These are phyloP conservation scores for Alouatta palliata DNA, from an alignment of 2,113 vertebrate genomes.

Conservation along the genomic window DNA sequence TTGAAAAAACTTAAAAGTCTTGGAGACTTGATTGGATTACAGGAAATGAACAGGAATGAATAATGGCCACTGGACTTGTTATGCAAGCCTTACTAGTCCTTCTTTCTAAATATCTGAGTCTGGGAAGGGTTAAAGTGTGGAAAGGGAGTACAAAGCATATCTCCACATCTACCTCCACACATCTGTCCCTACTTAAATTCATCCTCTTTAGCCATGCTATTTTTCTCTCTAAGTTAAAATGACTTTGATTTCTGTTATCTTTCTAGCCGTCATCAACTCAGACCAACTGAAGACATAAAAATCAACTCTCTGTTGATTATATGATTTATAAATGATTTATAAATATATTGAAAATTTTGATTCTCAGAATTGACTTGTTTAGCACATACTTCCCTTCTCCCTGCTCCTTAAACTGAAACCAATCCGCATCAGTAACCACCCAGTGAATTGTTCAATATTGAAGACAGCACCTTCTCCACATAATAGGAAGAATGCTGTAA, in stretches of 20 bases:
- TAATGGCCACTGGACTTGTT: not conserved
- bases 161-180: not conserved
- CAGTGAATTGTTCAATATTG: not conserved
- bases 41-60: not conserved
- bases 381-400: not conserved
- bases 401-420: not conserved
- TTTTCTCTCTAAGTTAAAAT: constrained; percentile 50
- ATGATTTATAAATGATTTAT: not conserved
- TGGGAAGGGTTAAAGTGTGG: not conserved
- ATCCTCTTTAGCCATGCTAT: not conserved
- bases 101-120: not conserved
- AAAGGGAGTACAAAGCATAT: not conserved
- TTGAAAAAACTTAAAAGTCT: not conserved
- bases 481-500: not conserved
- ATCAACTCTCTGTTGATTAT: not conserved
- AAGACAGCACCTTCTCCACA: not conserved
- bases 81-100: not conserved
- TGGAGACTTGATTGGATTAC: not conserved
- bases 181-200: not conserved
- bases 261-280: not conserved
- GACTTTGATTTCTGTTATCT: not conserved
- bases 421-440: not conserved
- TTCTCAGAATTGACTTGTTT: not conserved
- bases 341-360: not conserved
- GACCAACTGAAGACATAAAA: constrained; percentile 14